Evolutionary conservation across 2,113 vertebrate genomes (phyloP).

Genomic region (Nycticorax nycticorax): DNA sequence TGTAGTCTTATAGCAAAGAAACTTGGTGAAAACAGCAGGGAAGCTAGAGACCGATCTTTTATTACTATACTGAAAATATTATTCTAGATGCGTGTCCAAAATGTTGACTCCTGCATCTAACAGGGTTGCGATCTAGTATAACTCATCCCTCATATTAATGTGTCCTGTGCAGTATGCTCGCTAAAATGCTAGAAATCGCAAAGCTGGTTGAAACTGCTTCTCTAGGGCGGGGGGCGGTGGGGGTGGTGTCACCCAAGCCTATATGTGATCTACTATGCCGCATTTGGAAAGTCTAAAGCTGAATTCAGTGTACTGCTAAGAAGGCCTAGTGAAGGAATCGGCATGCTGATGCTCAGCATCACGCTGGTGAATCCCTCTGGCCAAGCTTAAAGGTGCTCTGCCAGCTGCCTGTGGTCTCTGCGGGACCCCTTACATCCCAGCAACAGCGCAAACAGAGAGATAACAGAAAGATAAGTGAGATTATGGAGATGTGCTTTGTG

Average conservation of each 20-base stretch:
- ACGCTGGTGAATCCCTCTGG: accelerated
- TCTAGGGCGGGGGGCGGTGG: not conserved
- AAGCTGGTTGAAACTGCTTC: not conserved
- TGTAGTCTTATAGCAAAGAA: not conserved
- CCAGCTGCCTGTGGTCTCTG: not conserved
- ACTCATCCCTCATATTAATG: not conserved
- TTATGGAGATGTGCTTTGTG: not conserved
- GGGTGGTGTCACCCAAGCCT: too few species aligned
- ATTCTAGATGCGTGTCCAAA: not conserved
- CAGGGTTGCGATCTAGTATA: not conserved
- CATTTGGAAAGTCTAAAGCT: not conserved
- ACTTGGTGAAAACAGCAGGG: not conserved
- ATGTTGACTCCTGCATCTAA: accelerated
- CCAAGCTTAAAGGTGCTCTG: not conserved
- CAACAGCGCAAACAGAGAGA: not conserved
- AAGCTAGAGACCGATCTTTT: not conserved
- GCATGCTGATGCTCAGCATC: not conserved
- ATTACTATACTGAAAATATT: not conserved
- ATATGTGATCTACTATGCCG: not conserved
- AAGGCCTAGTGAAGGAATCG: not conserved
- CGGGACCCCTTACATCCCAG: accelerated
- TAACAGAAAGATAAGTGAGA: not conserved
- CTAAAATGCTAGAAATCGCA: not conserved
- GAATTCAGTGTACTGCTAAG: not conserved
- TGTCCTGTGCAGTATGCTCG: not conserved